phyloP scores from a whole-genome alignment of 2,113 vertebrate genomes.

The Cynopterus brachyotis region DNA sequence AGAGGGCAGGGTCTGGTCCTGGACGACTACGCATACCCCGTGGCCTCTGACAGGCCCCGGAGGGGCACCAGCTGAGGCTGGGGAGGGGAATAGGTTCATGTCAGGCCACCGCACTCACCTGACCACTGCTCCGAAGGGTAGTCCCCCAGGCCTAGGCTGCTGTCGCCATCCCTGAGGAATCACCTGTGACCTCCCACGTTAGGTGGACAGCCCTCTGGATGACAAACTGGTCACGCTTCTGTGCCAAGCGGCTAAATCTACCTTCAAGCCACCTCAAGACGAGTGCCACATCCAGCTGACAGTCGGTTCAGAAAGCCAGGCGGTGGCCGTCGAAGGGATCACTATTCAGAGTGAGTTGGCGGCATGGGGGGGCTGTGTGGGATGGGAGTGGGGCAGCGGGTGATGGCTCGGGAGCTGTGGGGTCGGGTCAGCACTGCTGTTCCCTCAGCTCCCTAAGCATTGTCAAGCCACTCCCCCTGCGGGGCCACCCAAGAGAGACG shows the following conservation, averaged over 20 bases:
- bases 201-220: background rate
- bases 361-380: background rate
- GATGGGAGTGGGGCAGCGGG: background rate
- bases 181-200: background rate
- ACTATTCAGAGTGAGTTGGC: slow-evolving; percentile 71
- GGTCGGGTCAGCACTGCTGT: background rate
- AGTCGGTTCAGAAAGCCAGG: accelerated
- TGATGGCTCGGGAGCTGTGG: background rate
- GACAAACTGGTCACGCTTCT: slow-evolving; percentile 65
- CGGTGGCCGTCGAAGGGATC: slow-evolving; percentile 26
- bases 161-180: background rate
- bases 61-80: background rate
- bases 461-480: background rate
- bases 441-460: background rate
- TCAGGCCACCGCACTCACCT: background rate
- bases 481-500: accelerated
- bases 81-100: background rate
- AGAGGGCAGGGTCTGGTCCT: background rate
- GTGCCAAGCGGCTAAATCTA: slow-evolving; percentile 73
- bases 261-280: slow-evolving; percentile 72
- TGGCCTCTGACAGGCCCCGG: background rate
- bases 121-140: background rate
- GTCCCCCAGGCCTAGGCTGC: background rate
- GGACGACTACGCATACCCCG: accelerated
- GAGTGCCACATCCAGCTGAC: slow-evolving; percentile 54